Conservation (phyloP, 1,140 invertebrate species). For the Yoshiicerus persimilis region DNA sequence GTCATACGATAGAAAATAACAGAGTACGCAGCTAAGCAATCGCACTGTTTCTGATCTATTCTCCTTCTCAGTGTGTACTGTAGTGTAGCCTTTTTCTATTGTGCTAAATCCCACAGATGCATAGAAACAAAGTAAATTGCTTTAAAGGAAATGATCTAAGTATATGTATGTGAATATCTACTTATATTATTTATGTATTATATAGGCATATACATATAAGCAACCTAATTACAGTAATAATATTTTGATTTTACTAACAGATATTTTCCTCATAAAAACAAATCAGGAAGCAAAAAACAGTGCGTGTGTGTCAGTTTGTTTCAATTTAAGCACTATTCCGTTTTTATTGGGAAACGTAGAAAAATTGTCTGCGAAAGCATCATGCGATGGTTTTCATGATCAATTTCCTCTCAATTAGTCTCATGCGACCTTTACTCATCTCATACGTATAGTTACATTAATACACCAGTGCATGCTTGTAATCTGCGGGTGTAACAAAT, state of each 20-base stretch:
- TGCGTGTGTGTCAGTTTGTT: too few species aligned
- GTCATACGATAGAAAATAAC: conserved; percentile 6
- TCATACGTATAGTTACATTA: neutral
- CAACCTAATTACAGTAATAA: neutral
- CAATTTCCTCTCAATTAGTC: too few species aligned
- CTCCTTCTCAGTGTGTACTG: neutral
- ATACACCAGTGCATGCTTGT: neutral
- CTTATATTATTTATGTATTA: neutral
- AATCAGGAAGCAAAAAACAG: too few species aligned
- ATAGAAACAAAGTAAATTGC: neutral
- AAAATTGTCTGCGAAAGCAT: too few species aligned
- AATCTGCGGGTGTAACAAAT: neutral
- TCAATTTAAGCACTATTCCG: too few species aligned
- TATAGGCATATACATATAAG: neutral
- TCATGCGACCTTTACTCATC: too few species aligned
- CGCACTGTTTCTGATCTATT: neutral
- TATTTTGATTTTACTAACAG: too few species aligned
- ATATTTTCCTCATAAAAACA: too few species aligned
- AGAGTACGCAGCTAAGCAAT: neutral
- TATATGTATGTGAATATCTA: neutral
- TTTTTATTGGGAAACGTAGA: too few species aligned
- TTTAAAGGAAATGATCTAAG: neutral
- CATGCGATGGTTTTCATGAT: too few species aligned
- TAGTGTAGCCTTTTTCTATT: neutral
- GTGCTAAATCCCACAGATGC: neutral